Conservation (phyloP, 2,113 vertebrate genomes). For the Lamprotornis superbus region DNA sequence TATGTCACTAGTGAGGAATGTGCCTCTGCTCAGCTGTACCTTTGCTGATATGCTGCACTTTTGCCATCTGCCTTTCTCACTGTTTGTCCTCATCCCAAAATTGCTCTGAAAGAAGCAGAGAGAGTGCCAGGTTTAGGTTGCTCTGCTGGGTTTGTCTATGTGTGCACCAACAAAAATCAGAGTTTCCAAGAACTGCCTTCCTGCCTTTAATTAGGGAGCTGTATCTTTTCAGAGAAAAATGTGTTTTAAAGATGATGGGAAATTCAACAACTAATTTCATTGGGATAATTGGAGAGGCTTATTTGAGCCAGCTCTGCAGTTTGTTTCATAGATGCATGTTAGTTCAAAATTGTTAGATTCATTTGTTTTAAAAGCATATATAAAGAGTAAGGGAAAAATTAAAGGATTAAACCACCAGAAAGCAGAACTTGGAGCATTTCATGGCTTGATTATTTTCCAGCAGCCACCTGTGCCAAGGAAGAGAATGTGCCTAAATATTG, state of each 20-base stretch:
- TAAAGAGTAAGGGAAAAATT: background rate
- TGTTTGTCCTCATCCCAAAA: background rate
- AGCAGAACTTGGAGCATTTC: background rate
- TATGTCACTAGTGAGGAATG: background rate
- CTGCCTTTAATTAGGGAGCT: background rate
- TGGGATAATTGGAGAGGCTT: background rate
- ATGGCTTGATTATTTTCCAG: slow-evolving; percentile 1
- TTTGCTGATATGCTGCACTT: background rate
- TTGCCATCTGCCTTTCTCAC: background rate
- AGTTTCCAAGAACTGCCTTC: background rate
- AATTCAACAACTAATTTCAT: background rate
- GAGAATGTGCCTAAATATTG: slow-evolving; percentile 24
- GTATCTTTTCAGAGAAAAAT: background rate
- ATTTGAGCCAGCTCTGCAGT: background rate
- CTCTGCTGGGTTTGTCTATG: background rate
- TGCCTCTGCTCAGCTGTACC: background rate
- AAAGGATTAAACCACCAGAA: background rate
- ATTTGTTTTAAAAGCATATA: background rate
- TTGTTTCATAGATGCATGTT: background rate
- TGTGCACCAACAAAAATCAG: background rate
- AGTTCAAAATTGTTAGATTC: background rate
- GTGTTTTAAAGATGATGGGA: background rate
- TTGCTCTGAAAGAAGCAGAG: background rate
- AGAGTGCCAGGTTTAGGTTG: background rate
- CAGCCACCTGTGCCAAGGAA: background rate